Percentiles rank a stretch among this genome's conserved stretches.
Conservation (phyloP, 2,797 vertebrate genomes). For the Premnoplex brunnescens region DNA sequence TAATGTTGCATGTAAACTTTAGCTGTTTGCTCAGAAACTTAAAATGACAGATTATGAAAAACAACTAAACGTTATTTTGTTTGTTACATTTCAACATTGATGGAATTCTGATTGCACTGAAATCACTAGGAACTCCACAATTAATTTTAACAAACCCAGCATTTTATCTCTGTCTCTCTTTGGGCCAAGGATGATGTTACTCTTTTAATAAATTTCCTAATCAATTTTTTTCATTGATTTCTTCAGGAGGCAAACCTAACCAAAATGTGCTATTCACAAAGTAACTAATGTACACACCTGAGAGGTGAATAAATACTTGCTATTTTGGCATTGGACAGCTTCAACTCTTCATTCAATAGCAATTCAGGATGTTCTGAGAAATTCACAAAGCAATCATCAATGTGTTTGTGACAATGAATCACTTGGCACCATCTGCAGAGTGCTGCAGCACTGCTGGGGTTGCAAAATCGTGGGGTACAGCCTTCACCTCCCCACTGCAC, state of each 20-base stretch:
- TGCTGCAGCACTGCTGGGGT: neutral
- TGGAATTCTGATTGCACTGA: neutral
- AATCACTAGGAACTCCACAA: neutral
- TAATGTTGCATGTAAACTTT: neutral
- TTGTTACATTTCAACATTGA: neutral
- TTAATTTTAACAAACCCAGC: neutral
- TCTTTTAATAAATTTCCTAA: neutral
- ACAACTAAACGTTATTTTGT: neutral
- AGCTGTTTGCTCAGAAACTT: neutral
- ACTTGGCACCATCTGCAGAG: neutral
- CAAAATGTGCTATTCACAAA: neutral
- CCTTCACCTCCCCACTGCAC: rapidly evolving
- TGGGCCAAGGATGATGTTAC: neutral
- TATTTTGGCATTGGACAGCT: neutral
- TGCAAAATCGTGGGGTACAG: neutral
- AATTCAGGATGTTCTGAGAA: neutral
- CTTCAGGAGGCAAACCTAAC: neutral
- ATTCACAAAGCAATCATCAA: neutral
- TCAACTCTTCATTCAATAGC: rapidly evolving
- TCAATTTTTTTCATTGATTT: neutral
- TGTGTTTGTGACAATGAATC: neutral
- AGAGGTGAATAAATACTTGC: neutral
- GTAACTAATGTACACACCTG: neutral
- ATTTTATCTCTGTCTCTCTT: neutral
- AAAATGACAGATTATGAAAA: neutral